Evolutionary conservation across 35 echinoderm and acorn worm genomes (phyloP).

Genomic region (Apostichopus californicus): DNA sequence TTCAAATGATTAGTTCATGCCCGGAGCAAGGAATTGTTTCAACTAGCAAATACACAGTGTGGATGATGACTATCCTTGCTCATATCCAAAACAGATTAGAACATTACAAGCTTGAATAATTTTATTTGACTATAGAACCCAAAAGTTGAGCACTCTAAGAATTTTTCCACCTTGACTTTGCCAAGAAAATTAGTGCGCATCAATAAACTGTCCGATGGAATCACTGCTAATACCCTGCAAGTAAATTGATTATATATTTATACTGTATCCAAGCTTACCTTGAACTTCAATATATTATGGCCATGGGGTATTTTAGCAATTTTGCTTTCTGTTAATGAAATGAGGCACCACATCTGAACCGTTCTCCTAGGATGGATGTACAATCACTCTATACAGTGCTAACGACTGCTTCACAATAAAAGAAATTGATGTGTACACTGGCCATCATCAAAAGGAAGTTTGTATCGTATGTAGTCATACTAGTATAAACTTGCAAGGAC

Average conservation of each 20-base stretch:
- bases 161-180: neutral
- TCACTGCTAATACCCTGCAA: neutral
- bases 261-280: neutral
- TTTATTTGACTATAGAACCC: neutral
- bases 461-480: no score
- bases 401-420: neutral
- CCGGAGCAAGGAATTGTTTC: no score
- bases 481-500: no score
- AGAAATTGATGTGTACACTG: no score
- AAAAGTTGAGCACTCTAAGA: neutral
- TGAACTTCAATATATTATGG: neutral
- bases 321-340: conserved; percentile 1
- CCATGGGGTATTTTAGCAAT: neutral
- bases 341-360: neutral
- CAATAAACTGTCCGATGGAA: neutral
- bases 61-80: no score
- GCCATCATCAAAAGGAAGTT: no score
- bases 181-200: neutral
- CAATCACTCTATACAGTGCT: neutral
- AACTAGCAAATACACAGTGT: no score
- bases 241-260: neutral
- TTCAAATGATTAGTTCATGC: no score
- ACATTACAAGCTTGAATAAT: neutral
- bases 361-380: neutral
- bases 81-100: neutral